A percentile compares a stretch with the other conserved stretches of the same genome.
phyloP scores from a whole-genome alignment of 2,113 vertebrate genomes.

The Microcebus tavaratra region DNA sequence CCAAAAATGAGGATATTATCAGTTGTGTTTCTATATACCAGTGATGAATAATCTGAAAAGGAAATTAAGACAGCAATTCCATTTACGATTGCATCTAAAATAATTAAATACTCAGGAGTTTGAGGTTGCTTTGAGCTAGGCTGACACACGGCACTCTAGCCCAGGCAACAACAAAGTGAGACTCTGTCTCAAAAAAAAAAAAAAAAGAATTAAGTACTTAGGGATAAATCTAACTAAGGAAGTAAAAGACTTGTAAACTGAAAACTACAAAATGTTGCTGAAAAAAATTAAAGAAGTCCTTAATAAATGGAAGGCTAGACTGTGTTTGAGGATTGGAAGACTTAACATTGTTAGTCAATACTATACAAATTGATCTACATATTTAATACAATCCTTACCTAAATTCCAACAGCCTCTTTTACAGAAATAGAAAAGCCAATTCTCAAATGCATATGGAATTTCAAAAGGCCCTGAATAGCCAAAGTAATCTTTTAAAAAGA shows the following conservation, averaged over 20 bases:
- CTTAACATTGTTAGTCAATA: not conserved
- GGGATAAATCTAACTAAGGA: constrained; percentile 25
- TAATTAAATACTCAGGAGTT: not conserved
- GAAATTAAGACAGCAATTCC: not conserved
- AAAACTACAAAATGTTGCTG: constrained; percentile 27
- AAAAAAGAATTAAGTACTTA: constrained; percentile 27
- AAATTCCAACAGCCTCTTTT: constrained; percentile 36
- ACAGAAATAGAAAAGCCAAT: constrained; percentile 8
- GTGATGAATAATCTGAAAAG: not conserved
- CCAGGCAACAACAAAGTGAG: too few relatives aligned
- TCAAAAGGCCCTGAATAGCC: not conserved
- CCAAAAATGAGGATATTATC: not conserved
- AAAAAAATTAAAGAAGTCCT: constrained; percentile 23
- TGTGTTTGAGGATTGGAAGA: not conserved
- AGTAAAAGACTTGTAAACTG: not conserved
- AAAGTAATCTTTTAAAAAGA: constrained; percentile 42
- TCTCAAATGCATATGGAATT: not conserved
- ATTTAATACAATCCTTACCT: not conserved
- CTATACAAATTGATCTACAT: not conserved
- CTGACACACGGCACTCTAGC: too few relatives aligned
- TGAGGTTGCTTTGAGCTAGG: too few relatives aligned
- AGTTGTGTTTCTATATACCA: not conserved
- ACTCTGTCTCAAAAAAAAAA: too few relatives aligned
- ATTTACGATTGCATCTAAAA: constrained; percentile 33
- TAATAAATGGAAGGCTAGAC: not conserved